Base-by-base conservation (phyloP, 2,797 vertebrate genomes). In the Halcyon chelicuti region DNA sequence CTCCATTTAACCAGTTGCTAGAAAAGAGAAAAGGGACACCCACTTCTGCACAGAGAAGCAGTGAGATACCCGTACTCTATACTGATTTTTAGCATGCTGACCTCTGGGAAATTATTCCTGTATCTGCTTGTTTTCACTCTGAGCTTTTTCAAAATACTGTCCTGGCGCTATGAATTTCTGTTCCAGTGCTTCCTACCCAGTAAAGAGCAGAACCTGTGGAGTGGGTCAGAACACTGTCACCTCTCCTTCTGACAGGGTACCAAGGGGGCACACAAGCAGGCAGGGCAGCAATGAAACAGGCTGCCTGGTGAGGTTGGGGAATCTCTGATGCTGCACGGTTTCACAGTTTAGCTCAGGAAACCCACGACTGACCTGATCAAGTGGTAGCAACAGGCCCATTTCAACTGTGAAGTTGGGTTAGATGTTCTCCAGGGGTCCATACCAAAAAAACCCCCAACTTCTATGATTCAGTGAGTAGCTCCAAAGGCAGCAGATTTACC, bases 231-330 rank as follows among this genome's bases (percentile, higher is more conserved):
- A 46, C 28, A 31, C 28, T 11, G 12, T 35, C 58, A 76, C 39
- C 3, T 3, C 0, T 0, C 31, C 14, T 37, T 49, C 42, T 52
- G 42, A 37, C 22, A 55, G 29, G 20, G 15, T 0, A 6, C 14
- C 14, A 1, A 62, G 15, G 29, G 70, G 25, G 23, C 17, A 23
- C 14, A 16, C 4, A 12, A 26, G 40, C 39, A 61, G 25, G 14
- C 42, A 39, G 44, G 31, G 14, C 35, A 74, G 28, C 58, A 46
- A 31, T 0, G 0, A 28, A 86, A 73, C 13, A 71, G 21, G n/a
- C 31, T 77, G 18, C 22, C 29, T 0, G 0, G 18, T 40, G 13
- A 72, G 13, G 14, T 39, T 9, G 60, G 35, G 25, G 20, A 85
- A 44, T 15, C 26, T 26, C 42, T 33, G 35, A 52, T 39, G 17